These are phyloP conservation scores for Bombus waltoni DNA, from an alignment of 1,140 invertebrate genomes.

Conservation along the genomic window DNA sequence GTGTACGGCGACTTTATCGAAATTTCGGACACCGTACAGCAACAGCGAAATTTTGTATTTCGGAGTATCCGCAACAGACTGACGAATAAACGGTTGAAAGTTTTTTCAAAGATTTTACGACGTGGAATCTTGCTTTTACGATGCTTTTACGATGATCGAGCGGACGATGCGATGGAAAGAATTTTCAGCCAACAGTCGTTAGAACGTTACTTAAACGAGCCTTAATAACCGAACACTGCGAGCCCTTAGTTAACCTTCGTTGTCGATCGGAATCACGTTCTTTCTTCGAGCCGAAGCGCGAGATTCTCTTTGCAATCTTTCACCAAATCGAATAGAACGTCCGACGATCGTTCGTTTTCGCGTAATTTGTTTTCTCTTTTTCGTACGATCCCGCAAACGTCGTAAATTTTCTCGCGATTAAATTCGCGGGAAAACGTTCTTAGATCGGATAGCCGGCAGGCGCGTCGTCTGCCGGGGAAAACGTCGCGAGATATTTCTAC, in stretches of 20 bases:
- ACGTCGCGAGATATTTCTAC: neutral
- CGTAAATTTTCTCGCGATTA: neutral
- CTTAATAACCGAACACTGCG: slow-evolving; percentile 58
- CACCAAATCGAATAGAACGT: neutral
- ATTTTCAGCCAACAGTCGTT: slow-evolving; percentile 34
- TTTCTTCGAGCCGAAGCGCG: slow-evolving; percentile 49
- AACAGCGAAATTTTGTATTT: no score
- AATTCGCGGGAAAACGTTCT: neutral
- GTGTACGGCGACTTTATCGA: no score
- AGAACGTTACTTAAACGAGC: slow-evolving; percentile 32
- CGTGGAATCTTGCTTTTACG: no score
- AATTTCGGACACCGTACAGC: no score
- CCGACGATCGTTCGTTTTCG: neutral
- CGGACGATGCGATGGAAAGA: neutral
- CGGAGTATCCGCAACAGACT: fast-evolving
- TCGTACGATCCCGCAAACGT: no score
- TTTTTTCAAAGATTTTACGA: no score
- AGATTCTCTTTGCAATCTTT: slow-evolving; percentile 3
- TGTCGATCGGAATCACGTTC: slow-evolving; percentile 48
- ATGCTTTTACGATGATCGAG: neutral
- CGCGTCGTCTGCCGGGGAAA: no score
- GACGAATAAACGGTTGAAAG: no score
- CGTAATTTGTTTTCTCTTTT: no score
- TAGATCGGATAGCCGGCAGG: neutral
- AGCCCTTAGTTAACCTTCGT: slow-evolving; percentile 65